These are phyloP conservation scores for Coregonus sp. DNA, from an alignment of 2,797 vertebrate genomes.

Conservation along the genomic window DNA sequence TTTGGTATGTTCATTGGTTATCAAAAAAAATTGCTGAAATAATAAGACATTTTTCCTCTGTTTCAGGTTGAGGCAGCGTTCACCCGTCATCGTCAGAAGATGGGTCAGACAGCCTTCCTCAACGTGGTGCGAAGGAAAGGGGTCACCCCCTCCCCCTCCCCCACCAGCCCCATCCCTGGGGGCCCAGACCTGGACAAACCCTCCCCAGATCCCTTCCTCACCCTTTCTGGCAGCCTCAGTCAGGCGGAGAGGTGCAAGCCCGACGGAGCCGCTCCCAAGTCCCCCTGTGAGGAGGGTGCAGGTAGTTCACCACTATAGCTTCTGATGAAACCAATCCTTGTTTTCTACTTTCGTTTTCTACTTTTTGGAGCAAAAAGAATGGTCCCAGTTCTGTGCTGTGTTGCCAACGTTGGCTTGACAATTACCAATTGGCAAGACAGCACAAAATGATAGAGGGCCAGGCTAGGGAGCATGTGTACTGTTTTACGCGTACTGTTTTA, in stretches of 20 bases:
- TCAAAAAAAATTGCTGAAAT: neutral
- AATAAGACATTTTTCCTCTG: neutral
- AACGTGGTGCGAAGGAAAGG: constrained; percentile 93
- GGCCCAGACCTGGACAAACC: constrained; percentile 77
- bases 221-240: constrained; percentile 49
- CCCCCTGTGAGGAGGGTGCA: constrained; percentile 76
- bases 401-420: neutral
- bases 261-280: constrained; percentile 78
- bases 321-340: neutral
- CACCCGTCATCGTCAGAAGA: constrained; percentile 91
- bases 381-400: neutral
- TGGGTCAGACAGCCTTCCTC: constrained; percentile 96
- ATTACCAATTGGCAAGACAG: neutral
- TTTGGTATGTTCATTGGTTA: too few relatives aligned
- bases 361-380: neutral
- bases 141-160: constrained; percentile 71
- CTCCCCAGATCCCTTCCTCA: constrained; percentile 62
- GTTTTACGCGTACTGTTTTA: neutral
- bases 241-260: constrained; percentile 81
- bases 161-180: constrained; percentile 72
- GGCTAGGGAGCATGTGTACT: neutral
- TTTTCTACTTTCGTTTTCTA: neutral
- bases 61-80: constrained; percentile 90
- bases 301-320: constrained; percentile 47
- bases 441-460: neutral